These are phyloP conservation scores for Suncus etruscus DNA, from an alignment of 2,113 vertebrate species.

Conservation along the genomic window DNA sequence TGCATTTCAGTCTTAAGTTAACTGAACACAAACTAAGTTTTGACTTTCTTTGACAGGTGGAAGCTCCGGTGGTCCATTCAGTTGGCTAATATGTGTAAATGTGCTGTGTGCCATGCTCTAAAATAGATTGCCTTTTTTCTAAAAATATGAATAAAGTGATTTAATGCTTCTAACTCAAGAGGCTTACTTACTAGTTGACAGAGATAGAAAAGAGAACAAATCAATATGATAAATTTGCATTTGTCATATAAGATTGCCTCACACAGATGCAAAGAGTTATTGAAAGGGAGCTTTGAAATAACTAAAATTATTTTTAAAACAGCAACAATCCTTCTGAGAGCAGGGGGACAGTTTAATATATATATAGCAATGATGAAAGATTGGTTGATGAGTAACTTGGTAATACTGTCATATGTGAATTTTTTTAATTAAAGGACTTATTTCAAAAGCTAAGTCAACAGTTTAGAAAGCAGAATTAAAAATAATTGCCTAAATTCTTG, in stretches of 20 bases:
- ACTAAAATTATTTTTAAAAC: neutral
- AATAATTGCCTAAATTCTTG: constrained; percentile 1
- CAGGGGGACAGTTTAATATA: neutral
- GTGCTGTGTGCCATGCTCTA: neutral
- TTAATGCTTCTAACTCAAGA: neutral
- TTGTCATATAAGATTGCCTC: neutral
- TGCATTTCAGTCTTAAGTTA: neutral
- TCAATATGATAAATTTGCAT: neutral
- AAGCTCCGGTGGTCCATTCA: neutral
- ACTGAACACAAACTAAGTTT: constrained; percentile 16
- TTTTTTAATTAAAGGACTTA: neutral
- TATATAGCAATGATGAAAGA: neutral
- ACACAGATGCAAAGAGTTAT: neutral
- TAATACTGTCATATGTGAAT: neutral
- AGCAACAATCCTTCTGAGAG: neutral
- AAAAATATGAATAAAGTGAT: neutral
- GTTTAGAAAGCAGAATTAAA: neutral
- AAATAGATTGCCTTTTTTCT: neutral
- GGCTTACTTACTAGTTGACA: neutral
- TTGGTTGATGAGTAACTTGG: neutral
- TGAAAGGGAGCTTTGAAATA: neutral
- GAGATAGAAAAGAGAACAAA: neutral
- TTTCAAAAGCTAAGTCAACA: neutral
- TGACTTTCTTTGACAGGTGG: neutral
- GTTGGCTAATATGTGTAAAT: neutral